Evolutionary conservation across 2,113 vertebrate species (phyloP), one percentile per base, ranked within the genome.

Genomic region (Kryptolebias marmoratus): DNA sequence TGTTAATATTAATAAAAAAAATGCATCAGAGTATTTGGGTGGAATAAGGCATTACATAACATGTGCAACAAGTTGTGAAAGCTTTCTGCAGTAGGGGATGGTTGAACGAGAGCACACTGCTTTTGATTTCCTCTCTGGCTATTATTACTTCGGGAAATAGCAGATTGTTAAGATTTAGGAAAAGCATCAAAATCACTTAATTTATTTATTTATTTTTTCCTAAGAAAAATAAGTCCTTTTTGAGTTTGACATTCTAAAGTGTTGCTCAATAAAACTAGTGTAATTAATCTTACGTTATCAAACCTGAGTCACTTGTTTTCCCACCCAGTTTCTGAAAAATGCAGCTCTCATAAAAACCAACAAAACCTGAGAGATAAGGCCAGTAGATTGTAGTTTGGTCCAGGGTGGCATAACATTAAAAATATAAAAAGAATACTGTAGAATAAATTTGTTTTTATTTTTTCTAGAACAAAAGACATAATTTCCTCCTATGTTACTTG

Each of bases 271-370:
- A 64, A 64, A 50, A 56, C 65, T 64, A 18, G 18, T 77, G 69
- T 55, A 77, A 73, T 75, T 69, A 54, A 42, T 73, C 61, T 61
- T 66, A n/a, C 8, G 4, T 54, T 68, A 64, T 72, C 31, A 7
- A 28, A 47, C 50, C 50, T 54, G 63, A 71, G 59, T 70, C 73
- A 77, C 54, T 47, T 44, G 63, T 64, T 52, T 45, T 75, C 56
- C 70, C 73, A 75, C 65, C 65, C 44, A 80, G 69, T 73, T 82
- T 64, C 52, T 28, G 48, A 27, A 80, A 82, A 80, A 75, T 48
- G 64, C 70, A 63, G 30, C 27, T 10, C 74, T 5, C 16, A n/a
- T 2, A 50, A 7, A n/a, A 13, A 18, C 62, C 47, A 73, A 47
- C 52, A 2, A 49, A 71, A 68, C 73, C 67, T 22, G 22, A 67